Evolutionary conservation across 2,888 invertebrate species (phyloP), one percentile per base, ranked within the genome.

Genomic region (Fragum whitleyi): DNA sequence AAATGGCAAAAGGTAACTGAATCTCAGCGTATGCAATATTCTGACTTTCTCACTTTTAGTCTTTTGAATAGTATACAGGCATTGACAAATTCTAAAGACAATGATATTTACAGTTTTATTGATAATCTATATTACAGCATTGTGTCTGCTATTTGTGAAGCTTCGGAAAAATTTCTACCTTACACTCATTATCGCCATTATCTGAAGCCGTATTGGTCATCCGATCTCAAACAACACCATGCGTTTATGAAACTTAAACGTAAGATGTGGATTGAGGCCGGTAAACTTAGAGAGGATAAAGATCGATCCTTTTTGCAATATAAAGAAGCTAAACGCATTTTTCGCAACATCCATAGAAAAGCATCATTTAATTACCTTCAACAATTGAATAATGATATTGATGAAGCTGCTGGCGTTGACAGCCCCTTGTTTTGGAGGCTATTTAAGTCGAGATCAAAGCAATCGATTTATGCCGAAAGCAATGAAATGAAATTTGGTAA

Each of bases 321-420:
- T 26, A 69, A 69, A 29, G 28, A 23, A 28, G n/a, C 69, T 9
- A 69, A 69, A 69, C 28, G 53, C 2, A 6, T 3, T 16, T 69
- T 69, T 51, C 26, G 53, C 1, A 5, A 19, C 2, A 21, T 28
- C 2, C 69, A 69, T 28, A 26, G 28, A 69, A 9, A 26, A 3
- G 6, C 3, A 2, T 19, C 19, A 7, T 7, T 3, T 11, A 53
- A 69, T 1, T 69, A 69, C 23, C 32, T 69, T 3, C 36, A 7
- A 1, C 6, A 7, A 3, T 21, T 69, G 9, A 69, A 69, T 29
- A 23, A 28, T 21, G 28, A 51, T 14, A 69, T 47, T 6, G 69
- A 51, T 26, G 26, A 16, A 16, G 51, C 51, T 19, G 51, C 69
- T 28, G 69, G n/a, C 2, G 2, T 53, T 9, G 53, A 69, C 53